Conservation (phyloP, 2,113 vertebrate species). For the Tautogolabrus adspersus region DNA sequence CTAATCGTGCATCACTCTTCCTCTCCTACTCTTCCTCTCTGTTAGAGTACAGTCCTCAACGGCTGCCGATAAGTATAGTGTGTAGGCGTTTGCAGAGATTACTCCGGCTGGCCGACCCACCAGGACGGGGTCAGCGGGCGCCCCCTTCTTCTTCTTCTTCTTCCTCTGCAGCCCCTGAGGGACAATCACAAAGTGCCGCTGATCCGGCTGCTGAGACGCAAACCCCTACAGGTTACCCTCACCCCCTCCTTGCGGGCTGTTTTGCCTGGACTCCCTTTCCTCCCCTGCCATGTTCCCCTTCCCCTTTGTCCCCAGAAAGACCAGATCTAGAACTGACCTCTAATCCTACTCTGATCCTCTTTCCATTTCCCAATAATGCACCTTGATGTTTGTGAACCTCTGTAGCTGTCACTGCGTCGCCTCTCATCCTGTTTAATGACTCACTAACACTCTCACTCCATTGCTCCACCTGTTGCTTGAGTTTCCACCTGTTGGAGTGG, state of each 20-base stretch:
- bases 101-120: slow-evolving; percentile 94
- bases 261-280: not conserved
- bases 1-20: slow-evolving; percentile 66
- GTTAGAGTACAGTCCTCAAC: slow-evolving; percentile 92
- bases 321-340: slow-evolving; percentile 37
- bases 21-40: slow-evolving; percentile 76
- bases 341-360: slow-evolving; percentile 53
- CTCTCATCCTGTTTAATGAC: slow-evolving; percentile 36
- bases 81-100: slow-evolving; percentile 96
- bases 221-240: slow-evolving; percentile 87
- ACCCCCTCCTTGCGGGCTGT: slow-evolving; percentile 8
- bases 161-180: slow-evolving; percentile 74
- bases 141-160: slow-evolving; percentile 54
- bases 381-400: slow-evolving; percentile 37
- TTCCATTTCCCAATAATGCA: slow-evolving; percentile 38
- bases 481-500: slow-evolving; percentile 59
- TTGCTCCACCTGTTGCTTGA: slow-evolving; percentile 54
- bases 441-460: slow-evolving; percentile 52
- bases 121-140: slow-evolving; percentile 88
- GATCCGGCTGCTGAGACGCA: slow-evolving; percentile 76
- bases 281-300: slow-evolving; percentile 12
- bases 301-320: slow-evolving; percentile 27
- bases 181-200: slow-evolving; percentile 73
- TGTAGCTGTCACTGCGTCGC: slow-evolving; percentile 14
- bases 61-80: slow-evolving; percentile 95